Base-by-base conservation (phyloP, 2,113 vertebrate species). In the Syngnathus floridae region DNA sequence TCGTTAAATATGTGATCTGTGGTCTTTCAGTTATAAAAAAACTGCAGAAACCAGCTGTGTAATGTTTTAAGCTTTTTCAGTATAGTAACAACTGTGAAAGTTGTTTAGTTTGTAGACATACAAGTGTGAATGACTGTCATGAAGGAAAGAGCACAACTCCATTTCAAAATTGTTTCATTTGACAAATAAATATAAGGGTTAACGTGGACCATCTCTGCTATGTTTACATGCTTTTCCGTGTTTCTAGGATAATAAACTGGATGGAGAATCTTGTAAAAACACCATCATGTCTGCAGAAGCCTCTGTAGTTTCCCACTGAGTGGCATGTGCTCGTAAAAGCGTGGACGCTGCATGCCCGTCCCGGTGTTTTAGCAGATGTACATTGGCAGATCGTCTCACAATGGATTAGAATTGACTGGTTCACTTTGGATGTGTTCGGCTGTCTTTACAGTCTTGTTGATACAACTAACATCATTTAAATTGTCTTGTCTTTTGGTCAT, bases 391-490 rank as follows among this genome's bases (percentile, higher is more conserved):
- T 61, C 48, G 72, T 58, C 74, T 57, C n/a, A 69, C 65, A 69
- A 52, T 57, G 61, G 62, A 52, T 55, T 58, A 58, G 67, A 79
- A 57, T 74, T 70, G 58, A 63, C 70, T 61, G 52, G 65, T 62
- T 81, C 76, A 64, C 79, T 71, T 70, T 68, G 70, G 43, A 82
- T 83, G 72, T 73, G 73, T 65, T 84, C 76, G 70, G 78, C 82
- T 74, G 64, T 74, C 59, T 82, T 84, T 84, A 84, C 82, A 81
- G 79, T 79, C 26, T 31, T 31, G 70, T 75, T 82, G 71, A 86
- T 81, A 66, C 75, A 64, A 65, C 71, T 88, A 86, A 85, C 88
- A 87, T 81, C 76, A 85, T 88, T 82, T 89, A 87, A 88, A 91
- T 88, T 88, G 82, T 78, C 87, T 89, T 87, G 73, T 84, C 84